Evolutionary conservation across 2,888 invertebrate genomes (phyloP), one percentile per base, ranked within the genome.

Genomic region (Cephus runcator): DNA sequence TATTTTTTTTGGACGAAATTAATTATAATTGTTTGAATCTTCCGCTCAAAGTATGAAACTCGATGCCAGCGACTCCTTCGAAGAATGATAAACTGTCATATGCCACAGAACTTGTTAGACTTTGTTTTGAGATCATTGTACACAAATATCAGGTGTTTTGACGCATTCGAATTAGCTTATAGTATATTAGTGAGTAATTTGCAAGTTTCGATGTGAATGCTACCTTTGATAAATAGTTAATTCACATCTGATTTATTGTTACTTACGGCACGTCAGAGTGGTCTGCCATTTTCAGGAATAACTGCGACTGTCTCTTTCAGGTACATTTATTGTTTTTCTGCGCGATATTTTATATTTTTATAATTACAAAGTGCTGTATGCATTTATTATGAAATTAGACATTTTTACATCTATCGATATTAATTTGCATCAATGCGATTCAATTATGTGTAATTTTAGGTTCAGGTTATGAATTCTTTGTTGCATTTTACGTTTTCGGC

Each of bases 21-120:
- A 6, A 6, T 40, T 40, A 6, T 23, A 40, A 40, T 23, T 40
- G 23, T 40, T 40, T 40, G 23, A 40, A 40, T 40, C 40, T 40
- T 23, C 40, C 40, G 40, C 40, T 23, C 1, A 23, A 40, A 23
- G 40, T 40, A 40, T 40, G 40, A 40, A 15, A 23, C 40, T 40
- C 40, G 40, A 40, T 40, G 40, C 40, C 23, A 40, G 40, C 40
- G 40, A 40, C 40, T 1, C 6, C 40, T 23, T 23, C 2, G 40
- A 71, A n/a, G 15, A 33, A 34, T 71, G 71, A 71, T 31, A 34
- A 71, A 71, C 71, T 71, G 71, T 71, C 71, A 71, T 71, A 11
- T 30, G 71, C 31, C 4, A 71, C 33, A 4, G 31, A 31, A 34
- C 33, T 71, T 69, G 4, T 30, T 69, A 31, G 69, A 15, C 71